Percentiles rank a stretch among this genome's conserved stretches.
These are phyloP conservation scores for Acromyrmex heyeri DNA, from an alignment of 1,140 invertebrate genomes.

Conservation along the genomic window DNA sequence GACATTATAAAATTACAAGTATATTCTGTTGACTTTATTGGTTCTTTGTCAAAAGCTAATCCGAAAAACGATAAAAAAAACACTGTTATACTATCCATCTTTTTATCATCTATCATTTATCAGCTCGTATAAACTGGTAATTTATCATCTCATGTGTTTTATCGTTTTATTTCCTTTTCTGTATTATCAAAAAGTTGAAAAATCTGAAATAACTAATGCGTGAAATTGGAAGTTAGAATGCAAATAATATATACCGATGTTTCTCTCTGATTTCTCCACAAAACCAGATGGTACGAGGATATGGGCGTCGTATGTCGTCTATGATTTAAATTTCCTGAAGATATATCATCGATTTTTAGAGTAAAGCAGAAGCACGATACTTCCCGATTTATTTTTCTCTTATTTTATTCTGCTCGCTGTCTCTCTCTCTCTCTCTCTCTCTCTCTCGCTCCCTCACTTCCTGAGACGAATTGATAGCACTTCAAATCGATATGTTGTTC, in stretches of 20 bases:
- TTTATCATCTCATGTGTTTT: not conserved
- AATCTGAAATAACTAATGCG: not conserved
- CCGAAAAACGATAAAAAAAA: not conserved
- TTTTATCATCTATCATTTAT: slow-evolving; percentile 4
- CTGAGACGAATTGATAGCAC: not conserved
- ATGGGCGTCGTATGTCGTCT: not conserved
- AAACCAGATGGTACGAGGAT: not conserved
- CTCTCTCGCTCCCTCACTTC: not conserved
- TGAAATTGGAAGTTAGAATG: slow-evolving; percentile 30
- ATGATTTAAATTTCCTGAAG: slow-evolving; percentile 1
- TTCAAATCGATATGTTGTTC: not conserved
- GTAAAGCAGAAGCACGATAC: not conserved
- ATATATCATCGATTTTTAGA: slow-evolving; percentile 26
- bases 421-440: not conserved
- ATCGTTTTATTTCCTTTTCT: not conserved
- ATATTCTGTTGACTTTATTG: not conserved
- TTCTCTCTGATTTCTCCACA: slow-evolving; percentile 1
- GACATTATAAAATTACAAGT: not conserved
- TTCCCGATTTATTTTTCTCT: not conserved
- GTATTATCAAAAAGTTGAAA: not conserved
- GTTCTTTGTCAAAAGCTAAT: not conserved
- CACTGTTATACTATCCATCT: not conserved
- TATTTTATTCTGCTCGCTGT: slow-evolving; percentile 17
- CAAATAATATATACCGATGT: not conserved
- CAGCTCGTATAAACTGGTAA: not conserved